Percentiles rank a stretch among this genome's conserved stretches.
phyloP scores from a whole-genome alignment of 2,113 vertebrate genomes.

The Crotalus horridus region DNA sequence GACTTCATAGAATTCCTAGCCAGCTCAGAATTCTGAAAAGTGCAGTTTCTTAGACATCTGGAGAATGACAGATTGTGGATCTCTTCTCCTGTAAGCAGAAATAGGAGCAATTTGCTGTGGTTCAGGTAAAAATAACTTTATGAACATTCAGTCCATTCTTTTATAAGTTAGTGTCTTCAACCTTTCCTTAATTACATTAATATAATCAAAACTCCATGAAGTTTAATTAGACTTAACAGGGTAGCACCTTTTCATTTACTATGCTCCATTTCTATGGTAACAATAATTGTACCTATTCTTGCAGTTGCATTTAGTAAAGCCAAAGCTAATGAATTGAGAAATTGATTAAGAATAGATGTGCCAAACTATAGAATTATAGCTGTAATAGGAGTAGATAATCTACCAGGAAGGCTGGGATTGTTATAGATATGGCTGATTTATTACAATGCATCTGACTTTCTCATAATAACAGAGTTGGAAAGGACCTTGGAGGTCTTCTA shows the following conservation, averaged over 20 bases:
- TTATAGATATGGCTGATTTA: not conserved
- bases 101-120: conserved; percentile 49
- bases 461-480: not conserved
- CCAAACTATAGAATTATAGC: not conserved
- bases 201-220: conserved; percentile 47
- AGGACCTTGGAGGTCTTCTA: not conserved
- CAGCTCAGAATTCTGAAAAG: not conserved
- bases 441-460: not conserved
- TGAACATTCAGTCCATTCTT: conserved; percentile 22
- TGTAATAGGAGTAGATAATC: not conserved
- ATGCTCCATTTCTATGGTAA: conserved; percentile 52
- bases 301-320: conserved; percentile 52
- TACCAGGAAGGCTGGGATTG: accelerated
- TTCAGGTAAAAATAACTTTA: conserved; percentile 50
- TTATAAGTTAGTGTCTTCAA: conserved; percentile 53
- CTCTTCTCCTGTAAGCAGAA: conserved; percentile 3
- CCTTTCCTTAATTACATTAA: conserved; percentile 48
- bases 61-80: not conserved
- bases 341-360: conserved; percentile 34
- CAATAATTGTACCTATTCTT: conserved; percentile 62
- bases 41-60: not conserved
- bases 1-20: not conserved
- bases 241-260: conserved; percentile 62
- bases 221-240: conserved; percentile 56
- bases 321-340: conserved; percentile 48